phyloP scores from a whole-genome alignment of 2,888 invertebrate species.

The Tridacna crocea region DNA sequence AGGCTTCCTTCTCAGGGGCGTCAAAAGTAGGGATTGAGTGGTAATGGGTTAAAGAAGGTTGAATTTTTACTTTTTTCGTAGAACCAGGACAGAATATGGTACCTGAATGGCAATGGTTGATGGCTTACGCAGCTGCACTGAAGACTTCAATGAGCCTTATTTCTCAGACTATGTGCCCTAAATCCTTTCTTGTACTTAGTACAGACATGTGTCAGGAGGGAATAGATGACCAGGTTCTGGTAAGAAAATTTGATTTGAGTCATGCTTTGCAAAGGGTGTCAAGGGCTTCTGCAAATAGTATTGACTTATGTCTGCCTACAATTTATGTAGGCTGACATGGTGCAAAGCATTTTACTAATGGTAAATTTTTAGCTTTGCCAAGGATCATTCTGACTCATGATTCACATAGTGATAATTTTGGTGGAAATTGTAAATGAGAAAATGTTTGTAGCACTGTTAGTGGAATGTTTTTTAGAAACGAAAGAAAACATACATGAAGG shows the following conservation, averaged over 20 bases:
- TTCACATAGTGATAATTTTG: too few relatives aligned
- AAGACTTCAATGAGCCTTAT: conserved; percentile 87
- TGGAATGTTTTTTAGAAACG: too few relatives aligned
- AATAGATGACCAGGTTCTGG: conserved; percentile 14
- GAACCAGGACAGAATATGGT: conserved; percentile 48
- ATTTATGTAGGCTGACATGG: not conserved
- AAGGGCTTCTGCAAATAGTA: too few relatives aligned
- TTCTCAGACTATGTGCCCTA: conserved; percentile 85
- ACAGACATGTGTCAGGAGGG: not conserved
- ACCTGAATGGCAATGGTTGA: conserved; percentile 87
- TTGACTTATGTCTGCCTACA: too few relatives aligned
- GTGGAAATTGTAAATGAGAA: too few relatives aligned
- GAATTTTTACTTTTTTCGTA: not conserved
- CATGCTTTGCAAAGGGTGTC: not conserved
- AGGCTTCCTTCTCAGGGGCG: too few relatives aligned
- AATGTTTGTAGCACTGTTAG: too few relatives aligned
- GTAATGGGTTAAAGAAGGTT: too few relatives aligned
- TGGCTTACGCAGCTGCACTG: conserved; percentile 86
- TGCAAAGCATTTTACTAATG: not conserved
- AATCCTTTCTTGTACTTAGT: conserved; percentile 71
- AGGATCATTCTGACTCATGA: too few relatives aligned
- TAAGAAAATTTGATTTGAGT: not conserved
- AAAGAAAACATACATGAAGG: too few relatives aligned
- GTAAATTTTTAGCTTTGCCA: not conserved
- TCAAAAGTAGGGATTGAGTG: too few relatives aligned